Evolutionary conservation across 2,113 vertebrate species (phyloP).

Genomic region (Pholis gunnellus): DNA sequence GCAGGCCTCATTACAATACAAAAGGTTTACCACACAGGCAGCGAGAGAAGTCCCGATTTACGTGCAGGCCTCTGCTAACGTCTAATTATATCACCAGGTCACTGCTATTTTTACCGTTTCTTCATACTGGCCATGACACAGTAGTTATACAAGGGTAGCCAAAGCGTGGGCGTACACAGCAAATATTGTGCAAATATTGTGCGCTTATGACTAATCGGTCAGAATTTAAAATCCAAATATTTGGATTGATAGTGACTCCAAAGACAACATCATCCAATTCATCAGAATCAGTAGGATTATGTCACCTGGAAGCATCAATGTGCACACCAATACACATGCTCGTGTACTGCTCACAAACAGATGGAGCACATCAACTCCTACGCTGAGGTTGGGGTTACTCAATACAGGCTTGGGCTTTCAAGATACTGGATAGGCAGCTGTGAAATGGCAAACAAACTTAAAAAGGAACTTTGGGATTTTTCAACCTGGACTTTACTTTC

Average conservation of each 20-base stretch:
- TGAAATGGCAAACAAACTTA: not conserved
- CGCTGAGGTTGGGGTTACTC: not conserved
- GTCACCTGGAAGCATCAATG: not conserved
- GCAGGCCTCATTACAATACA: not conserved
- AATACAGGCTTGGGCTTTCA: not conserved
- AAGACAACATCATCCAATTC: not conserved
- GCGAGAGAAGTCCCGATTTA: not conserved
- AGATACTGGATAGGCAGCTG: too few relatives aligned
- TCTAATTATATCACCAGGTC: not conserved
- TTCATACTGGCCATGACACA: not conserved
- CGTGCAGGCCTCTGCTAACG: not conserved
- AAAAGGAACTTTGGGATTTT: not conserved
- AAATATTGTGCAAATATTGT: not conserved
- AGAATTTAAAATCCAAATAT: slow-evolving; percentile 8
- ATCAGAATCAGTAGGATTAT: slow-evolving; percentile 10
- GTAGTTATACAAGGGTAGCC: not conserved
- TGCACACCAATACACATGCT: not conserved
- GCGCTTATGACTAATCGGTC: not conserved
- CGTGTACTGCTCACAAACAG: not conserved
- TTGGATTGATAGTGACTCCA: not conserved
- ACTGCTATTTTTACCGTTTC: not conserved
- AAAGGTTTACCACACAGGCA: not conserved
- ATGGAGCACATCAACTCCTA: not conserved
- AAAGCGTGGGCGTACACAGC: not conserved
- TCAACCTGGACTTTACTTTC: not conserved